Conservation (phyloP, 2,888 invertebrate species). For the Malthinus flaveolus region DNA sequence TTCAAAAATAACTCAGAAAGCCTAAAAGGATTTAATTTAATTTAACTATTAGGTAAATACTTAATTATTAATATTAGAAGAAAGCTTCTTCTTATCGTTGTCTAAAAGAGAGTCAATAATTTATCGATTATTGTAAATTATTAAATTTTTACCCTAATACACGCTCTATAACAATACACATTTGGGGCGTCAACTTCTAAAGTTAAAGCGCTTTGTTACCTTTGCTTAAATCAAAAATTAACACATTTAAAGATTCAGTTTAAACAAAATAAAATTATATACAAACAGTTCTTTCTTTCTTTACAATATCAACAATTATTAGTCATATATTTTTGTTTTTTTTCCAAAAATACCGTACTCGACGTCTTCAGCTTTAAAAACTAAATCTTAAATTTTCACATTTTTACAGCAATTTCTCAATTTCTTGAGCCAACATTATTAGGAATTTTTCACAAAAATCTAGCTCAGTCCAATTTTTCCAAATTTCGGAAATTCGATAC, state of each 20-base stretch:
- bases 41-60: too few relatives aligned
- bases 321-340: not conserved
- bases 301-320: constrained; percentile 10
- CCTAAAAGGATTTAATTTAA: not conserved
- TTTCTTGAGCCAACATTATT: constrained; percentile 19
- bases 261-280: constrained; percentile 11
- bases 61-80: not conserved
- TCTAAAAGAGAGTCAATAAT: constrained; percentile 4
- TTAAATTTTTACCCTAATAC: not conserved
- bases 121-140: not conserved
- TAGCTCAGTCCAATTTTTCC: constrained; percentile 21
- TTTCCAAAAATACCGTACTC: not conserved
- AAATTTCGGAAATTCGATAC: constrained; percentile 15
- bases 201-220: constrained; percentile 28
- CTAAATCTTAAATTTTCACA: constrained; percentile 8
- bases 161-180: too few relatives aligned
- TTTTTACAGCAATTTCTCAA: constrained; percentile 20
- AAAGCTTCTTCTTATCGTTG: constrained; percentile 1
- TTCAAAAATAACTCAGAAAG: not conserved
- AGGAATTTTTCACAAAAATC: constrained; percentile 19
- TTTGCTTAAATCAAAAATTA: constrained; percentile 15
- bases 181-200: constrained; percentile 2
- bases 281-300: constrained; percentile 19
- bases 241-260: constrained; percentile 16
- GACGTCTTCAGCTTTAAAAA: not conserved